Evolutionary conservation across 2,888 invertebrate genomes (phyloP).

Genomic region (Callimorpha dominula): DNA sequence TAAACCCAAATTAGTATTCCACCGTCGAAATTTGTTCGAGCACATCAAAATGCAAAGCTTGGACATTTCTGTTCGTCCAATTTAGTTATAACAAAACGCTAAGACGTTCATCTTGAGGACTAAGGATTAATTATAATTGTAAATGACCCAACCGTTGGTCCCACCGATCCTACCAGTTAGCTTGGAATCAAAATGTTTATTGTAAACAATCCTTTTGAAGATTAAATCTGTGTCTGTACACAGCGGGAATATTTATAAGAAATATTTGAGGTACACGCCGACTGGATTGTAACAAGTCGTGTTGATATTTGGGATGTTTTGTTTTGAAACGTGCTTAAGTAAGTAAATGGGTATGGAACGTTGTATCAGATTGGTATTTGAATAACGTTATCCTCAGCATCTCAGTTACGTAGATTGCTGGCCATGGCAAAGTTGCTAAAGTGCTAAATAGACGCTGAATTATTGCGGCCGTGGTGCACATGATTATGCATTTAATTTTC

Average conservation of each 20-base stretch:
- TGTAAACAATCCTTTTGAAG: constrained; percentile 83
- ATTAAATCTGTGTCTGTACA: constrained; percentile 79
- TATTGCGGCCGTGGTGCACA: background rate
- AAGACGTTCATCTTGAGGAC: constrained; percentile 73
- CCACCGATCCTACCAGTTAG: constrained; percentile 76
- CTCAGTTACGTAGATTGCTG: too few species aligned
- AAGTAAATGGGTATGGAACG: background rate
- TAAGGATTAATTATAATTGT: constrained; percentile 83
- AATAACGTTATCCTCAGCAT: background rate
- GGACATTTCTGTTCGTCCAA: constrained; percentile 70
- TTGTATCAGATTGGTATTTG: background rate
- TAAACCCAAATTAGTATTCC: constrained; percentile 74
- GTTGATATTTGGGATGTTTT: constrained; percentile 8
- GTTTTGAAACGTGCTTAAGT: background rate
- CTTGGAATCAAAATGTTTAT: constrained; percentile 83
- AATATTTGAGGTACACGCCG: constrained; percentile 59
- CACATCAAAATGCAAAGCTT: constrained; percentile 81
- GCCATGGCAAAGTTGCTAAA: background rate
- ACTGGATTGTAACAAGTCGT: constrained; percentile 39
- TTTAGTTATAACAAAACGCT: constrained; percentile 70
- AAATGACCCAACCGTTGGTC: constrained; percentile 75
- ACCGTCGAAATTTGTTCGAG: constrained; percentile 53
- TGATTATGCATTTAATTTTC: too few species aligned
- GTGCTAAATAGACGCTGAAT: background rate
- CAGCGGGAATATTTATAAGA: constrained; percentile 78